Evolutionary conservation across 1,140 invertebrate genomes (phyloP).

Genomic region (Drosophila grimshawi): DNA sequence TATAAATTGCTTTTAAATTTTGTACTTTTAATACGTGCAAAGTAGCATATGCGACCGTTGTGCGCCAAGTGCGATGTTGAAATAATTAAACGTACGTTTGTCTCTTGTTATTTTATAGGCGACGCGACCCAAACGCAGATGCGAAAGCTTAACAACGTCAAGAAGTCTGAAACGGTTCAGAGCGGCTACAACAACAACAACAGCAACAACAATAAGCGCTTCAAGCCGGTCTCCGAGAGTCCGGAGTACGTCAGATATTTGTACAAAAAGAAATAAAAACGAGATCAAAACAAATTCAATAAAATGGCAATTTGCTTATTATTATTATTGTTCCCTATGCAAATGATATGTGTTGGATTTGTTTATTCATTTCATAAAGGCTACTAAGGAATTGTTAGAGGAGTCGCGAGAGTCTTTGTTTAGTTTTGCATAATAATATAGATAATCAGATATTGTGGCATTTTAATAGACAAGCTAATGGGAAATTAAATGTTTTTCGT

Average conservation of each 20-base stretch:
- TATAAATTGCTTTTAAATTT: neutral
- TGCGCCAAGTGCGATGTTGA: constrained; percentile 60
- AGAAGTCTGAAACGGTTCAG: constrained; percentile 57
- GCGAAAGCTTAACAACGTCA: constrained; percentile 67
- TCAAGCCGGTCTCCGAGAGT: constrained; percentile 67
- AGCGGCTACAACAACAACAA: constrained; percentile 36
- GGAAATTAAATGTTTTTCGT: constrained; percentile 17
- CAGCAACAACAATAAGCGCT: constrained; percentile 38
- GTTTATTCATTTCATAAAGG: constrained; percentile 3
- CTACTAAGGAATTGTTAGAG: neutral
- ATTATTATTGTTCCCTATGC: constrained; percentile 38
- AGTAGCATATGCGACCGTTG: constrained; percentile 52
- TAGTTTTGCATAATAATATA: constrained; percentile 40
- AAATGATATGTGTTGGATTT: constrained; percentile 35
- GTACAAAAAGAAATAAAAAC: constrained; percentile 19
- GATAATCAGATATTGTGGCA: constrained; percentile 26
- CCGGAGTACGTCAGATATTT: constrained; percentile 15
- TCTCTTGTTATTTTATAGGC: constrained; percentile 75
- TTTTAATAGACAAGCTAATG: constrained; percentile 23
- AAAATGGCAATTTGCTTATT: constrained; percentile 49
- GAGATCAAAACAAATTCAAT: constrained; percentile 55
- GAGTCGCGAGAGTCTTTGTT: constrained; percentile 18
- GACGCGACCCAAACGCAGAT: constrained; percentile 68
- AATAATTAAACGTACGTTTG: constrained; percentile 79
- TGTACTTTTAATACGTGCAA: neutral